Evolutionary conservation across 2,797 vertebrate species (phyloP).

Genomic region (Hybognathus amarus): DNA sequence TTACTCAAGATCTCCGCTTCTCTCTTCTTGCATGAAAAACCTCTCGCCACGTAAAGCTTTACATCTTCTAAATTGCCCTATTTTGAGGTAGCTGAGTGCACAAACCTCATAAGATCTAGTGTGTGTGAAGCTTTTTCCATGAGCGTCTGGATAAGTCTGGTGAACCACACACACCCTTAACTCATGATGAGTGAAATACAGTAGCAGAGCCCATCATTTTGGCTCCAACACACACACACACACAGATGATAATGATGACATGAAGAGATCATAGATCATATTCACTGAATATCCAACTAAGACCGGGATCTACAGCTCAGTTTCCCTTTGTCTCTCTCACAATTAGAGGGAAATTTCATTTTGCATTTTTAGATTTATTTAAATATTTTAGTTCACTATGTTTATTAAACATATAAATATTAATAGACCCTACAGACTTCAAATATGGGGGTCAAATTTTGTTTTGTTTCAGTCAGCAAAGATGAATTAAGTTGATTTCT

Average conservation of each 20-base stretch:
- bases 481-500: not conserved
- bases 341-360: too few species aligned
- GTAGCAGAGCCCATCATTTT: slow-evolving; percentile 31
- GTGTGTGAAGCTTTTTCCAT: slow-evolving; percentile 42
- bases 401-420: not conserved
- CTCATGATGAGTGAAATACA: slow-evolving; percentile 34
- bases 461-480: not conserved
- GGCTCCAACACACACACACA: not conserved
- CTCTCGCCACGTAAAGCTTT: not conserved
- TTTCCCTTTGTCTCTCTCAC: not conserved
- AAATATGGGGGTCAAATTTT: not conserved
- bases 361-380: not conserved
- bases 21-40: not conserved
- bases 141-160: slow-evolving; percentile 24
- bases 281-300: not conserved
- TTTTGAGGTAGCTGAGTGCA: not conserved
- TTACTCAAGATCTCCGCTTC: not conserved
- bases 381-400: not conserved
- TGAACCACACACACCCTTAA: slow-evolving; percentile 39
- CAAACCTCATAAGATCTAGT: slow-evolving; percentile 28
- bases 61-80: not conserved
- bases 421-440: not conserved
- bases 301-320: not conserved
- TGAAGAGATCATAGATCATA: not conserved
- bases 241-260: not conserved